These are phyloP conservation scores for Tinamus guttatus DNA, from an alignment of 2,113 vertebrate genomes.

Conservation along the genomic window DNA sequence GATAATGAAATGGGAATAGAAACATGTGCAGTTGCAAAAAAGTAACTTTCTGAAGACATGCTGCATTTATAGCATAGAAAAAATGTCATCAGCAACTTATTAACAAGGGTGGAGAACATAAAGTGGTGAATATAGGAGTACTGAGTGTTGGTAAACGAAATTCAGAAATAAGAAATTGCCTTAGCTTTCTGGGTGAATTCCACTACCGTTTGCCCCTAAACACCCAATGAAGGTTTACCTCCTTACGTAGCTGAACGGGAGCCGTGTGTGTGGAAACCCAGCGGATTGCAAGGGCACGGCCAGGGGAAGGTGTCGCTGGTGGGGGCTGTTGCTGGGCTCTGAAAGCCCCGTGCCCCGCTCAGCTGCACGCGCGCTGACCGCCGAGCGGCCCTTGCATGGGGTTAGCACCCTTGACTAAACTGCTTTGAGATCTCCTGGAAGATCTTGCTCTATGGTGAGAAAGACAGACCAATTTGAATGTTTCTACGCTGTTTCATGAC, in stretches of 20 bases:
- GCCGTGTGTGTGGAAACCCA: not conserved
- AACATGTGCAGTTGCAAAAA: not conserved
- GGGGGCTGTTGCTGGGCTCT: not conserved
- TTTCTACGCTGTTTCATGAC: not conserved
- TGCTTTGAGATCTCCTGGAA: not conserved
- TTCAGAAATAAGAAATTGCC: not conserved
- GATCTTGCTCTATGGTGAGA: not conserved
- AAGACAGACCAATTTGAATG: not conserved
- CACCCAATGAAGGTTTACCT: not conserved
- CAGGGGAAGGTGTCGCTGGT: not conserved
- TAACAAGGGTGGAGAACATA: not conserved
- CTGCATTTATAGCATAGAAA: not conserved
- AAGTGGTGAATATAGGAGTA: not conserved
- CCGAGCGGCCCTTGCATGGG: not conserved
- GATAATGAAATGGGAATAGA: not conserved
- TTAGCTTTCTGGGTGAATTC: not conserved
- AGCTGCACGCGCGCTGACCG: not conserved
- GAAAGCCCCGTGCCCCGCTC: not conserved
- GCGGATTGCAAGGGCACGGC: not conserved
- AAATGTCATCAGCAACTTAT: not conserved
- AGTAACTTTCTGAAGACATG: not conserved
- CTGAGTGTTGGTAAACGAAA: not conserved
- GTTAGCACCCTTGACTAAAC: constrained; percentile 10
- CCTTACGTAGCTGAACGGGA: not conserved
- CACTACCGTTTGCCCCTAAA: not conserved